Conservation (phyloP, 1,140 invertebrate genomes). For the Cotesia typhae region DNA sequence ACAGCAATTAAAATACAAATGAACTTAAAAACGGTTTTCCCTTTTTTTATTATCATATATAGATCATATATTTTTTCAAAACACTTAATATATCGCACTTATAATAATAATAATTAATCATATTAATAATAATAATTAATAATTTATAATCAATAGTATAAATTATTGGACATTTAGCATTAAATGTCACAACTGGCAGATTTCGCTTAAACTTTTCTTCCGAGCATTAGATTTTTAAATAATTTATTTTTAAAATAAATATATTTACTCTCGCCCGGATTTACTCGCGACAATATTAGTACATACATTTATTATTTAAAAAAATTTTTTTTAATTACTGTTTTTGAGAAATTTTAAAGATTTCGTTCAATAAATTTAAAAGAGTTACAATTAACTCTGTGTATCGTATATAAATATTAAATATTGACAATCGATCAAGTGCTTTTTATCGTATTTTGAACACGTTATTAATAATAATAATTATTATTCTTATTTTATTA, state of each 20-base stretch:
- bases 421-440: constrained; percentile 27
- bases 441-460: constrained; percentile 14
- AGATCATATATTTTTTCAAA: constrained; percentile 60
- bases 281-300: constrained; percentile 15
- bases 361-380: constrained; percentile 1
- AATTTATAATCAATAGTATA: constrained; percentile 53
- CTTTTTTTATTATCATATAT: constrained; percentile 61
- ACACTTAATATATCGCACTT: constrained; percentile 61
- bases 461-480: constrained; percentile 11
- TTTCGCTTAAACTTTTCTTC: neutral
- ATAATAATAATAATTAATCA: constrained; percentile 43
- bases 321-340: constrained; percentile 11
- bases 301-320: constrained; percentile 5
- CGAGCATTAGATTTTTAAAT: neutral
- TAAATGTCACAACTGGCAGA: constrained; percentile 20
- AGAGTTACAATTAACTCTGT: constrained; percentile 9
- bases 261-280: constrained; percentile 36
- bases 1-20: constrained; percentile 40
- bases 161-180: constrained; percentile 52
- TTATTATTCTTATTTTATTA: constrained; percentile 12
- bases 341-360: neutral
- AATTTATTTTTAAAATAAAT: constrained; percentile 38
- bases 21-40: constrained; percentile 46
- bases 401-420: constrained; percentile 20
- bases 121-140: constrained; percentile 3